phyloP scores from a whole-genome alignment of 2,888 invertebrate genomes.

The Octonoba sinensis region DNA sequence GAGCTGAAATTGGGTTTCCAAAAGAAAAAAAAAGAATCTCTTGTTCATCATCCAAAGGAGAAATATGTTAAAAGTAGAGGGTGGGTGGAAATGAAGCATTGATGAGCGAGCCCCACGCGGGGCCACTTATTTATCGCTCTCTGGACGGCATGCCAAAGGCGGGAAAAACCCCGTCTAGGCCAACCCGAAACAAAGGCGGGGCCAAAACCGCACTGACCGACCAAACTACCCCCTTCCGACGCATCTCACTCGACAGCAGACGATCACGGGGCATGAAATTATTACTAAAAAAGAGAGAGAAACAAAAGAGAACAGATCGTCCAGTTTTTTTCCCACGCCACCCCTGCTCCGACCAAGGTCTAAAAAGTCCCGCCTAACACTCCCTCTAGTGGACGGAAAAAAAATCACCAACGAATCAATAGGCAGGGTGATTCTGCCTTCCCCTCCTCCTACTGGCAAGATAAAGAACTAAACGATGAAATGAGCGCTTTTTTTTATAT shows the following conservation, averaged over 20 bases:
- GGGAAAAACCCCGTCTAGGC: conserved; percentile 57
- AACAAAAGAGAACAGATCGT: conserved; percentile 40
- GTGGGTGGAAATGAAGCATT: not conserved
- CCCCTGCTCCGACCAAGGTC: conserved; percentile 31
- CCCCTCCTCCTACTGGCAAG: conserved; percentile 42
- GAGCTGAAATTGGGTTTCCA: not conserved
- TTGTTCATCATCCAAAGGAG: not conserved
- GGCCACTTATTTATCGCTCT: conserved; percentile 4
- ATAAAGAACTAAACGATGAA: conserved; percentile 36
- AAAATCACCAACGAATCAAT: conserved; percentile 52
- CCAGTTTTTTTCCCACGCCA: conserved; percentile 62
- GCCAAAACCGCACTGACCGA: conserved; percentile 54
- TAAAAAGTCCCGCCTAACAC: conserved; percentile 51
- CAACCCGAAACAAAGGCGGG: conserved; percentile 53
- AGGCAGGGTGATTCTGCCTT: conserved; percentile 39
- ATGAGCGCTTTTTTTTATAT: conserved; percentile 37
- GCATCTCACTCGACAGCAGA: conserved; percentile 33
- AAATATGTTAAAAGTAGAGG: not conserved
- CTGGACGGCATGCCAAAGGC: conserved; percentile 1
- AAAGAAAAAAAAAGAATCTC: not conserved
- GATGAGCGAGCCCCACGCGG: not conserved
- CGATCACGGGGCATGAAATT: conserved; percentile 31
- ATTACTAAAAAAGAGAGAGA: conserved; percentile 12
- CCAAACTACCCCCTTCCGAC: conserved; percentile 1
- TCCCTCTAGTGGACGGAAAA: conserved; percentile 52